Percentiles rank a stretch among this genome's conserved stretches.
Evolutionary conservation across 2,888 invertebrate genomes (phyloP).

Genomic region (Fragum sueziense): DNA sequence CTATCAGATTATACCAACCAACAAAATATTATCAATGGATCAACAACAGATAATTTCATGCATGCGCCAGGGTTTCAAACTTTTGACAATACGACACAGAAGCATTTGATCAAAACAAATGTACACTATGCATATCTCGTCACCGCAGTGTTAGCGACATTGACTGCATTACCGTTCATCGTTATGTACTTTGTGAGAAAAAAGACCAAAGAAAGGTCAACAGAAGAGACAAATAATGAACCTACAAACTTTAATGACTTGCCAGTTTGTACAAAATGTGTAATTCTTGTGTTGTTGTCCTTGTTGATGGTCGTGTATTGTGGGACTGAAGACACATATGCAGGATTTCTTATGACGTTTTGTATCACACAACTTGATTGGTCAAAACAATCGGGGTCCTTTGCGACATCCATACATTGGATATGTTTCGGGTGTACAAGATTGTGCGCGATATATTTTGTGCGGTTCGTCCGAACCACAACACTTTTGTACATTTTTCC

Average conservation of each 20-base stretch:
- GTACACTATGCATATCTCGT: constrained; percentile 31
- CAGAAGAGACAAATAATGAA: not conserved
- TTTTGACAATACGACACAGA: not conserved
- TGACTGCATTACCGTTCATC: constrained; percentile 28
- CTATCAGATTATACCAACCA: not conserved
- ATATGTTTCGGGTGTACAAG: constrained; percentile 80
- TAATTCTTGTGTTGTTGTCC: constrained; percentile 28
- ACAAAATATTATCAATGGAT: not conserved
- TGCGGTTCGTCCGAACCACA: constrained; percentile 75
- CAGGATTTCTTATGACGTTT: constrained; percentile 54
- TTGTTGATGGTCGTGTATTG: constrained; percentile 40
- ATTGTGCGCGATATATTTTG: constrained; percentile 77
- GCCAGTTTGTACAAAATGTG: constrained; percentile 10
- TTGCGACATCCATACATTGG: constrained; percentile 81
- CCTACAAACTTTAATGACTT: constrained; percentile 22
- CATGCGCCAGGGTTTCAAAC: too few species aligned
- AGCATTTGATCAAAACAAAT: not conserved
- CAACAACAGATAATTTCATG: not conserved
- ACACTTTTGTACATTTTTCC: constrained; percentile 76
- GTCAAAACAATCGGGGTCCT: constrained; percentile 72
- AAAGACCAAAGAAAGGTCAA: not conserved
- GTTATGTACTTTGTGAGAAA: constrained; percentile 13
- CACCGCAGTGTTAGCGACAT: constrained; percentile 10
- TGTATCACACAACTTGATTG: constrained; percentile 67
- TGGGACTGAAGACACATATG: constrained; percentile 48